A percentile compares a stretch with the other conserved stretches of the same genome.
Evolutionary conservation across 2,113 vertebrate species (phyloP).

Genomic region (Eulemur rufifrons): DNA sequence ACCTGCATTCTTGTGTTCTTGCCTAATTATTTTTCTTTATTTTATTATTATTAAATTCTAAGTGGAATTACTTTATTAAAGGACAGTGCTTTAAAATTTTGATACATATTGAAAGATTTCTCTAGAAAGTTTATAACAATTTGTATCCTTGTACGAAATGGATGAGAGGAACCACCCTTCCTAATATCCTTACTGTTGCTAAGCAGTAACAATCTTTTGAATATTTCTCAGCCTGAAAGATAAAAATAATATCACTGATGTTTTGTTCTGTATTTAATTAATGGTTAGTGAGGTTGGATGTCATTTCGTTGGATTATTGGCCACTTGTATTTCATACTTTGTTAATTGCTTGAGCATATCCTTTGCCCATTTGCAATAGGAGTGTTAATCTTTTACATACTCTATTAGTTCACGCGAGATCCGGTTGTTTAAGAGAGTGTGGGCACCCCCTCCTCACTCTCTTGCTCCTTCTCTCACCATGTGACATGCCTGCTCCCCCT

Average conservation of each 20-base stretch:
- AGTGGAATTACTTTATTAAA: not conserved
- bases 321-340: not conserved
- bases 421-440: too few relatives aligned
- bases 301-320: not conserved
- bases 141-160: not conserved
- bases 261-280: not conserved
- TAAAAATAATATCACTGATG: not conserved
- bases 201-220: not conserved
- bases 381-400: not conserved
- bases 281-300: not conserved
- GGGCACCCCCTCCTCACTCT: too few relatives aligned
- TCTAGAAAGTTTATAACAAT: not conserved
- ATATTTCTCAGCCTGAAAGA: not conserved
- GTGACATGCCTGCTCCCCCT: too few relatives aligned
- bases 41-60: not conserved
- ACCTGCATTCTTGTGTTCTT: not conserved
- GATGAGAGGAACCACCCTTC: not conserved
- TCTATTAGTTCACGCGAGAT: too few relatives aligned
- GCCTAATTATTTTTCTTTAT: not conserved
- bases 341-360: not conserved
- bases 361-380: not conserved
- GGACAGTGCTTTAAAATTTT: not conserved
- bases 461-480: too few relatives aligned
- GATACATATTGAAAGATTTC: not conserved
- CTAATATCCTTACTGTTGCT: not conserved